phyloP scores from a whole-genome alignment of 2,888 invertebrate species.

The Idaea aversata region DNA sequence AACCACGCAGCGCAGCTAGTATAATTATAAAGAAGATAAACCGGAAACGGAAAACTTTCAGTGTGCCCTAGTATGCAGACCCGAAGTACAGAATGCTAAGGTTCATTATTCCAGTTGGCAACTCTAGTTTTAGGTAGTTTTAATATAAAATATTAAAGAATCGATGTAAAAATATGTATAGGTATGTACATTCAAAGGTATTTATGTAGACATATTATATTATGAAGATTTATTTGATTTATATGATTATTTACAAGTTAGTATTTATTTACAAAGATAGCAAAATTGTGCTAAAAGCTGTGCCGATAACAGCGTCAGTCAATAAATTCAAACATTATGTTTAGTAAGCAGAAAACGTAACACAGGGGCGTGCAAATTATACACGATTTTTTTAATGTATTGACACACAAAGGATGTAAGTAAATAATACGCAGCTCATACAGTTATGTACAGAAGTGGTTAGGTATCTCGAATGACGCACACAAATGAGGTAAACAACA shows the following conservation, averaged over 20 bases:
- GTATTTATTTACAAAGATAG: neutral
- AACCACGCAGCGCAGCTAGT: no score
- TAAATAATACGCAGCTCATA: neutral
- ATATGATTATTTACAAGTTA: neutral
- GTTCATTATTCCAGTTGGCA: no score
- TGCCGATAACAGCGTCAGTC: neutral
- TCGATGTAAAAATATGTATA: neutral
- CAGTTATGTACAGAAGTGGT: neutral
- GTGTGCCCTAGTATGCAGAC: no score
- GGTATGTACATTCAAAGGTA: neutral
- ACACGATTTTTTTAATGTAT: neutral
- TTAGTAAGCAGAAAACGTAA: slow-evolving; percentile 20
- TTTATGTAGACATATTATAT: neutral
- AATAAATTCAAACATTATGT: neutral
- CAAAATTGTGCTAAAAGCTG: neutral
- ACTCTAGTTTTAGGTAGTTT: no score
- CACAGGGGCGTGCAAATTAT: slow-evolving; percentile 29
- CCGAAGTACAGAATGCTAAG: no score
- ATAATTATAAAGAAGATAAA: no score
- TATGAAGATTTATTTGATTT: neutral
- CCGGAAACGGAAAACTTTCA: no score
- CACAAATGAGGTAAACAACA: neutral
- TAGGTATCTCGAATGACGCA: neutral
- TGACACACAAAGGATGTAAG: neutral
- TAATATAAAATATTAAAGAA: neutral